phyloP scores from a whole-genome alignment of 2,113 vertebrate species.

The Microtus montanus region DNA sequence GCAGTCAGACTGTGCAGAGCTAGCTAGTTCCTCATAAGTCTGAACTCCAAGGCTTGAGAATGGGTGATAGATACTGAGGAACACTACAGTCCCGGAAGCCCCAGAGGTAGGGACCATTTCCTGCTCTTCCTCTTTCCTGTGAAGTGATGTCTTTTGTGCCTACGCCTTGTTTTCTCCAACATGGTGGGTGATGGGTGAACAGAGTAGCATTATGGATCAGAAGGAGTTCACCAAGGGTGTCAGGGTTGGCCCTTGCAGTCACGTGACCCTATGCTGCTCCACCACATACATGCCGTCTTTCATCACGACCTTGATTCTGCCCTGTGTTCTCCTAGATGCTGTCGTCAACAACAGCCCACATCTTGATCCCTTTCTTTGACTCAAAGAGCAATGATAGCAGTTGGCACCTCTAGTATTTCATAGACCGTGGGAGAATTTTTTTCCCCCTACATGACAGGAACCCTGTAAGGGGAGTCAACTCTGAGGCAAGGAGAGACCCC shows the following conservation, averaged over 20 bases:
- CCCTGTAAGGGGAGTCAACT: background rate
- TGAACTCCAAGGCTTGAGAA: background rate
- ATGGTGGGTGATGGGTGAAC: background rate
- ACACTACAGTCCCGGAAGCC: background rate
- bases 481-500: accelerated
- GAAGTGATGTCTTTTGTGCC: background rate
- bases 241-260: background rate
- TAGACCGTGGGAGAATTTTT: no score
- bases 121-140: background rate
- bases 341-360: background rate
- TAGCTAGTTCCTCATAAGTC: background rate
- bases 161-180: background rate
- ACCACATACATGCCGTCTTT: background rate
- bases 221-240: background rate
- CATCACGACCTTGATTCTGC: accelerated
- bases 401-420: background rate
- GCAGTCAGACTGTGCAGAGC: background rate
- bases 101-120: background rate
- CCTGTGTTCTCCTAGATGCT: background rate
- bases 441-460: background rate
- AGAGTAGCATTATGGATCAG: background rate
- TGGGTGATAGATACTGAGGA: background rate
- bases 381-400: background rate
- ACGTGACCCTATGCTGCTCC: background rate
- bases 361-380: background rate